phyloP scores from a whole-genome alignment of 2,113 vertebrate genomes.

The Malurus melanocephalus region DNA sequence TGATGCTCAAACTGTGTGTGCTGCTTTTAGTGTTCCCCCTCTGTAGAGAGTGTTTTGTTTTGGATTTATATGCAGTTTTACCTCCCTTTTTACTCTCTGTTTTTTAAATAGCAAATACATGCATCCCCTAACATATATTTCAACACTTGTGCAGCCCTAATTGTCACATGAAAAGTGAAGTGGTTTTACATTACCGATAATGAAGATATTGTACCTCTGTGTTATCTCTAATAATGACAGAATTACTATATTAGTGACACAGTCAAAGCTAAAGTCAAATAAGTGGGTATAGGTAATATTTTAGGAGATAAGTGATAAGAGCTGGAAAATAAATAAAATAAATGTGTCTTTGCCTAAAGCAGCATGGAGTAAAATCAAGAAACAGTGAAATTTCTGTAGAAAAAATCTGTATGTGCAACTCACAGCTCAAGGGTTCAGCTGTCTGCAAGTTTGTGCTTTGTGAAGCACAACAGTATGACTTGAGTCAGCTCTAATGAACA shows the following conservation, averaged over 20 bases:
- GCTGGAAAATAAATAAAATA: not conserved
- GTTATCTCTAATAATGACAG: not conserved
- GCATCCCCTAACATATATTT: not conserved
- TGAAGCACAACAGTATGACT: not conserved
- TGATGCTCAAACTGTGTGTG: slow-evolving; percentile 33
- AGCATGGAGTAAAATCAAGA: not conserved
- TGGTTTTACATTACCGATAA: not conserved
- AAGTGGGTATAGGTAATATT: not conserved
- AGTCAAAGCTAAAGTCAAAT: not conserved
- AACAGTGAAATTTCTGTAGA: not conserved
- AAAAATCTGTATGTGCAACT: not conserved
- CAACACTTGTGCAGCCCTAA: not conserved
- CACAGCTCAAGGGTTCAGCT: not conserved
- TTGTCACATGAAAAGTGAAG: not conserved
- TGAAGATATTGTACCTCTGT: not conserved
- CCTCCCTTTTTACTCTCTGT: not conserved
- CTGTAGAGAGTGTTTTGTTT: not conserved
- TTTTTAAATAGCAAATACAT: not conserved
- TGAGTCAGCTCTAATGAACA: not conserved
- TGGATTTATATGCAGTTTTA: not conserved
- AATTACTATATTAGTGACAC: not conserved
- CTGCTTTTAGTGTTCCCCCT: not conserved
- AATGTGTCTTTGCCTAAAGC: not conserved
- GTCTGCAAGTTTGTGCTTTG: not conserved
- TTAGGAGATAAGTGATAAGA: not conserved